Percentiles rank a stretch among this genome's conserved stretches.
Conservation (phyloP, 2,888 invertebrate species). For the Eutolmus rufibarbis region DNA sequence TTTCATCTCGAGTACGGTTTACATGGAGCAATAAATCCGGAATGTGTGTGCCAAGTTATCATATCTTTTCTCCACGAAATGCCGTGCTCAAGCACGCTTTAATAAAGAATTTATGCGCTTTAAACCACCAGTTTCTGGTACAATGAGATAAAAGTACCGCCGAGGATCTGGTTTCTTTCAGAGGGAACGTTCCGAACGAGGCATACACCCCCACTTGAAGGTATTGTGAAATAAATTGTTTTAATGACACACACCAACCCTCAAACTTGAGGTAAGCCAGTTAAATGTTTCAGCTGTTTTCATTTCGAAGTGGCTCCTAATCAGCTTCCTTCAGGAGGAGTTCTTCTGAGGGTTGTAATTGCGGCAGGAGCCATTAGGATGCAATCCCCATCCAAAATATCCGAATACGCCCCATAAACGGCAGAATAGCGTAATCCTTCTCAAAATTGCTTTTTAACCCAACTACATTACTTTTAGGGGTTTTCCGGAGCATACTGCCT, state of each 20-base stretch:
- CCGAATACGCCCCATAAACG: background rate
- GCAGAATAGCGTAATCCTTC: background rate
- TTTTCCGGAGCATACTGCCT: background rate
- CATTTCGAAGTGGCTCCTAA: background rate
- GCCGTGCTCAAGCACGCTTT: slow-evolving; percentile 15
- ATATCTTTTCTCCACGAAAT: background rate
- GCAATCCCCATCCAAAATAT: background rate
- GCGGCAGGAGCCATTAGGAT: background rate
- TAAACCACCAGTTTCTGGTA: background rate
- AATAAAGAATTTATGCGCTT: slow-evolving; percentile 31
- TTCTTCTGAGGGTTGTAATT: background rate
- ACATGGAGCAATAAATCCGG: background rate
- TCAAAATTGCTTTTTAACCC: background rate
- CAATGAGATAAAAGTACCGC: background rate
- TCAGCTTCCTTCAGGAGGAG: background rate
- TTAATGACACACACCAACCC: background rate
- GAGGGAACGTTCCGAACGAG: background rate
- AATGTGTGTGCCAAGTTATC: slow-evolving; percentile 14
- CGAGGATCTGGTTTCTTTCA: background rate
- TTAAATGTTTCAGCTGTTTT: background rate
- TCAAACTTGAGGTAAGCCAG: background rate
- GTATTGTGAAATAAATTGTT: slow-evolving; percentile 16
- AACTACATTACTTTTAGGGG: background rate
- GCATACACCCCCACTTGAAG: background rate
- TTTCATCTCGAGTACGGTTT: background rate